Evolutionary conservation across 1,140 invertebrate genomes (phyloP).

Genomic region (Drosophila paulistorum): DNA sequence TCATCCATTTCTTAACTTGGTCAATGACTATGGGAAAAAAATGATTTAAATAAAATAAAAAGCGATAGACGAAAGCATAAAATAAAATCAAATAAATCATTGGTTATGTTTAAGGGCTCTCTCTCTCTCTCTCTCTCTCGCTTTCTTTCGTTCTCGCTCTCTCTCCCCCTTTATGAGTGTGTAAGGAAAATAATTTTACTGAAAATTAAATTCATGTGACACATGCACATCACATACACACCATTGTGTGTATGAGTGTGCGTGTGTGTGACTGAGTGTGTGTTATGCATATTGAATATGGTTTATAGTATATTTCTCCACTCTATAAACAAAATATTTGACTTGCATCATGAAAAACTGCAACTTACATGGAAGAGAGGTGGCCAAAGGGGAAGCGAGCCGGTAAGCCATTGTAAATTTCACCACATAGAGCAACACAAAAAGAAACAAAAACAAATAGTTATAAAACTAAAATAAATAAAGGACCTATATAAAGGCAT

Average conservation of each 20-base stretch:
- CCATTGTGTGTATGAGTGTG: constrained; percentile 22
- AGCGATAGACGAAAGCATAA: not conserved
- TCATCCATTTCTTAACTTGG: too few species aligned
- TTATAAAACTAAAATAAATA: constrained; percentile 20
- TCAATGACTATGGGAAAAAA: too few species aligned
- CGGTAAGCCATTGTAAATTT: constrained; percentile 26
- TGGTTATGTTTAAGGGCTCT: constrained; percentile 2
- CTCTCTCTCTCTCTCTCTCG: not conserved
- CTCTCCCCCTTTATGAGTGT: constrained; percentile 1
- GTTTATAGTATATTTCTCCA: constrained; percentile 39
- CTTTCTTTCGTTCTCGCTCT: not conserved
- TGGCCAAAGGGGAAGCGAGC: not conserved
- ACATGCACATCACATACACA: constrained; percentile 6
- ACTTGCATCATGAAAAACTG: constrained; percentile 26
- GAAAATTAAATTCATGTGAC: constrained; percentile 46
- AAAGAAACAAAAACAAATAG: constrained; percentile 22
- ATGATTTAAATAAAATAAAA: not conserved
- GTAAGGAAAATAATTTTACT: constrained; percentile 36
- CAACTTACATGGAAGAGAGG: not conserved
- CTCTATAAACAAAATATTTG: constrained; percentile 9
- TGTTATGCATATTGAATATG: constrained; percentile 26
- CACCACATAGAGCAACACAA: constrained; percentile 24
- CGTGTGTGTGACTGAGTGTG: not conserved
- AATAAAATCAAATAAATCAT: constrained; percentile 18
- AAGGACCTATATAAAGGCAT: not conserved